These are phyloP conservation scores for Bungarus multicinctus DNA, from an alignment of 2,113 vertebrate species.

Conservation along the genomic window DNA sequence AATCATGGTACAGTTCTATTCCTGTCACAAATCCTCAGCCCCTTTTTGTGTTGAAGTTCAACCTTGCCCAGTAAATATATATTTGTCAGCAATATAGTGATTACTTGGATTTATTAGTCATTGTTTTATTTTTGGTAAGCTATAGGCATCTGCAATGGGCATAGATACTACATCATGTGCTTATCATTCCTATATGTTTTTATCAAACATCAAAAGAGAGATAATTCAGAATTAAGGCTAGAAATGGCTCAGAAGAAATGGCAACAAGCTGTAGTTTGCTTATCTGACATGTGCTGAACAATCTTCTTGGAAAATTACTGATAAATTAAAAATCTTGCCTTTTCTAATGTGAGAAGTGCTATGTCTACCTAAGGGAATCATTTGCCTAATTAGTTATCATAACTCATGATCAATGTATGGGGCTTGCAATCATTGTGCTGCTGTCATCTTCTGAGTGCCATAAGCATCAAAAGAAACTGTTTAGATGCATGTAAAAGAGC, in stretches of 20 bases:
- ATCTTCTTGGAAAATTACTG: constrained; percentile 19
- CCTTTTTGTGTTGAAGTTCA: background rate
- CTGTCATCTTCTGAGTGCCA: background rate
- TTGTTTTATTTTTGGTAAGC: background rate
- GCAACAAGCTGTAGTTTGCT: background rate
- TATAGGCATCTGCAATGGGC: background rate
- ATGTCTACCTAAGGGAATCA: background rate
- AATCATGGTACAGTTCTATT: background rate
- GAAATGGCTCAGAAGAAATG: background rate
- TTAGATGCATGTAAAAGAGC: background rate
- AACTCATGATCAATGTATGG: background rate
- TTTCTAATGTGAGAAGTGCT: background rate
- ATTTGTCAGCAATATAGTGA: background rate
- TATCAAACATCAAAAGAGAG: background rate
- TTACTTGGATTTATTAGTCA: background rate
- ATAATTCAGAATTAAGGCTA: background rate
- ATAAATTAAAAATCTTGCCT: background rate
- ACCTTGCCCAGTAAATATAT: background rate
- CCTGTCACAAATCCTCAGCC: background rate
- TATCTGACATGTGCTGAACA: background rate
- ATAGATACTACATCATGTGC: background rate
- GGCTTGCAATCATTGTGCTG: background rate
- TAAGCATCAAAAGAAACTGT: background rate
- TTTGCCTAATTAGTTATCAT: background rate
- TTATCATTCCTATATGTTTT: background rate